Conservation (phyloP, 2,797 vertebrate genomes). For the Gadopsis bispinosus region DNA sequence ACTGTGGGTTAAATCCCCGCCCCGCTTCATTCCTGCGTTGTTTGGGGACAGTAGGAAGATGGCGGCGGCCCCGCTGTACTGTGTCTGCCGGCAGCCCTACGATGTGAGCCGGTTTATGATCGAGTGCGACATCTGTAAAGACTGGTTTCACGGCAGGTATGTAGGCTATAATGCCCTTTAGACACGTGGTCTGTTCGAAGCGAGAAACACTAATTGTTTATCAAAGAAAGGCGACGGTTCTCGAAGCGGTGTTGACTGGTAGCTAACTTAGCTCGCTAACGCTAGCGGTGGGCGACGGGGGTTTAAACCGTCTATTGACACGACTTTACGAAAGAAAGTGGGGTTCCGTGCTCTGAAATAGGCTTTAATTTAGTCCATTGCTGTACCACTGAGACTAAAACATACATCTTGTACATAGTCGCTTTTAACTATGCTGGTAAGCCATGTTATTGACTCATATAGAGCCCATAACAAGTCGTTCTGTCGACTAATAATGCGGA, state of each 20-base stretch:
- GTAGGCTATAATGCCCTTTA: constrained; percentile 44
- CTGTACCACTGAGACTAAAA: accelerated
- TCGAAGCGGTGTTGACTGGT: constrained; percentile 61
- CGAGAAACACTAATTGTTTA: constrained; percentile 55
- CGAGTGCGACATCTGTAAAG: constrained; percentile 98
- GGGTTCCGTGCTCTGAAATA: neutral
- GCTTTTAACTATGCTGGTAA: neutral
- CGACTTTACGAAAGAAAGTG: constrained; percentile 73
- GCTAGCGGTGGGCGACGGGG: constrained; percentile 78
- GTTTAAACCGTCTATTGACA: constrained; percentile 83
- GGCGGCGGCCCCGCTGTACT: constrained; percentile 95
- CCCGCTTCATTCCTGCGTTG: constrained; percentile 86
- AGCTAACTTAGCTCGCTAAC: constrained; percentile 76
- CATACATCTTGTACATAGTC: accelerated
- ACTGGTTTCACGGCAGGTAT: constrained; percentile 99
- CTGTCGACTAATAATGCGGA: constrained; percentile 33
- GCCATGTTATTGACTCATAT: neutral
- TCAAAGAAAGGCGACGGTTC: constrained; percentile 71
- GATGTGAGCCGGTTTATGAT: constrained; percentile 99
- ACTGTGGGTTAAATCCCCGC: constrained; percentile 77
- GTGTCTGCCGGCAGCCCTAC: constrained; percentile 98
- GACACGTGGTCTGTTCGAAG: neutral
- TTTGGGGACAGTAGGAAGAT: constrained; percentile 90
- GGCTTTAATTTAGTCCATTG: accelerated
- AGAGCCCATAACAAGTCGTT: constrained; percentile 40